Conservation (phyloP, 2,113 vertebrate species). For the Diadophis punctatus region DNA sequence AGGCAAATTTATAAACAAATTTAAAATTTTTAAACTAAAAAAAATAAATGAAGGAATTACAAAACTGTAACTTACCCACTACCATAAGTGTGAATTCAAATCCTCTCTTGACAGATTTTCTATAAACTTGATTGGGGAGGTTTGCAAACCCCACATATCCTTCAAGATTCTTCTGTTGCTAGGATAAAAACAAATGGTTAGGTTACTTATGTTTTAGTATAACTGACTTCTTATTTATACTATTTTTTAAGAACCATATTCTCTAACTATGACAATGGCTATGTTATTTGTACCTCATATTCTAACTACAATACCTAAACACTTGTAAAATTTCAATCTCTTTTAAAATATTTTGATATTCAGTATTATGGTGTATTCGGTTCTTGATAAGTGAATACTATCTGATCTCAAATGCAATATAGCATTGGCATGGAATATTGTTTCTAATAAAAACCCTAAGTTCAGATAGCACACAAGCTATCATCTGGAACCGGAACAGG, state of each 20-base stretch:
- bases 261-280: background rate
- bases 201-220: background rate
- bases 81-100: conserved; percentile 99
- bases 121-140: conserved; percentile 98
- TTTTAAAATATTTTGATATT: background rate
- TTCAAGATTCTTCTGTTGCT: conserved; percentile 99
- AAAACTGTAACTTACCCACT: conserved; percentile 83
- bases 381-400: background rate
- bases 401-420: background rate
- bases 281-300: background rate
- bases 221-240: background rate
- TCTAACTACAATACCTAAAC: background rate
- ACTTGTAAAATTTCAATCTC: background rate
- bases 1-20: background rate
- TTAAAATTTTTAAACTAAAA: background rate
- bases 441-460: background rate
- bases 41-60: background rate
- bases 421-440: background rate
- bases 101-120: conserved; percentile 98
- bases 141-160: conserved; percentile 99
- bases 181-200: conserved; percentile 40
- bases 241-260: background rate
- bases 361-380: background rate
- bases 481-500: background rate
- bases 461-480: background rate